A percentile compares a stretch with the other conserved stretches of the same genome.
Evolutionary conservation across 1,140 invertebrate species (phyloP).

Genomic region (Agrypnia vestita): DNA sequence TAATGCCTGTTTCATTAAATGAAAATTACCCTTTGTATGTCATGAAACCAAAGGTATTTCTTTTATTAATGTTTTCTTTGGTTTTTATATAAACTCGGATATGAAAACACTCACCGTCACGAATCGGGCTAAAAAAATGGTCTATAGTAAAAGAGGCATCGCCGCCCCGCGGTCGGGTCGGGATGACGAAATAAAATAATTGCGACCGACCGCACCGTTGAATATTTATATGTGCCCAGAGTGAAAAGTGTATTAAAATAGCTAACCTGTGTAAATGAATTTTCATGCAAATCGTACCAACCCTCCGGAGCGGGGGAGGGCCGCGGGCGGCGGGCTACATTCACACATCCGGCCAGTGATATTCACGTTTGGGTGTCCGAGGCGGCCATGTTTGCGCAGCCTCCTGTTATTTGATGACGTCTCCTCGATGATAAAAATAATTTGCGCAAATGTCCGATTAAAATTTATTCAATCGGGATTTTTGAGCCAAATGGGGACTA

Average conservation of each 20-base stretch:
- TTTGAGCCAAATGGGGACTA: constrained; percentile 14
- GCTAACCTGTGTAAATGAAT: constrained; percentile 59
- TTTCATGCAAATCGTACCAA: constrained; percentile 56
- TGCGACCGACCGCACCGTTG: constrained; percentile 48
- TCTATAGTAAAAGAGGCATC: too few relatives aligned
- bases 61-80: background rate
- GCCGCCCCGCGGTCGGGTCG: background rate
- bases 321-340: background rate
- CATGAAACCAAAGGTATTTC: background rate
- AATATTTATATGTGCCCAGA: constrained; percentile 55
- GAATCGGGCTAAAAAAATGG: too few relatives aligned
- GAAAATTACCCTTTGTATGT: background rate
- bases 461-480: background rate
- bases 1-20: too few relatives aligned
- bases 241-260: constrained; percentile 59
- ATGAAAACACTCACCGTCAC: too few relatives aligned
- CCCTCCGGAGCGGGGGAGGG: constrained; percentile 14
- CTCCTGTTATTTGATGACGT: constrained; percentile 25
- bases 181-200: constrained; percentile 48
- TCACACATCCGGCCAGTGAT: constrained; percentile 43
- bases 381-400: constrained; percentile 32
- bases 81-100: background rate
- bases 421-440: constrained; percentile 25
- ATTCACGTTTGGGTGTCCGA: constrained; percentile 29
- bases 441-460: too few relatives aligned